Evolutionary conservation across 2,888 invertebrate species (phyloP), one percentile per base, ranked within the genome.

Genomic region (Platycnemis pennipes): DNA sequence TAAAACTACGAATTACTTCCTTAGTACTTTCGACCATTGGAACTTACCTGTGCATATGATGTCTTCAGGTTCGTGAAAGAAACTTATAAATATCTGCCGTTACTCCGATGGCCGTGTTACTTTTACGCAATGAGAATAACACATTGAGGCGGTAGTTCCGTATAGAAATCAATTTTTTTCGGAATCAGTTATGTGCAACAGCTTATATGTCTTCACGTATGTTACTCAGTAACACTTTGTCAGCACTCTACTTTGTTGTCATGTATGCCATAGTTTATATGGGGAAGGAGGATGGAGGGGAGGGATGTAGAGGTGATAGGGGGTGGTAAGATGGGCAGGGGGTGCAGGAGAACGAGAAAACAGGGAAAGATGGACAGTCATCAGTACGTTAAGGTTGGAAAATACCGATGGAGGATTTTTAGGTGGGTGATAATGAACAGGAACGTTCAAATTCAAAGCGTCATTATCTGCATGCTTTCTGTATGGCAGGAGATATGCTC

Each of bases 21-120:
- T 63, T 63, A 63, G 63, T 63, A 63, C 63, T 63, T 63, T 63
- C 26, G n/a, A 63, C 26, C 26, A 63, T 63, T 63, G 63, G 63
- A 63, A 63, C 63, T 63, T 63, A 63, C 63, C n/a, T 63, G 63
- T 63, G 63, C 63, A 63, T 63, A 63, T 63, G 63, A 63, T 63
- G 22, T 63, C 22, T 63, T 63, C 63, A 63, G 22, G 63, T 63
- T 63, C n/a, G 26, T 63, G 63, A 63, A 63, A 16, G 63, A 63
- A 63, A 26, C 63, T 22, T 63, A 26, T 26, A 63, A 63, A 63
- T 63, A 63, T 63, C 63, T 63, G 63, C 63, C n/a, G 63, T 63
- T 26, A 19, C 63, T 63, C 26, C 22, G 63, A 63, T 63, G 63
- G 56, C 26, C 8, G n/a, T n/a, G 63, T 63, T 63, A 63, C 63